Evolutionary conservation across 2,113 vertebrate genomes (phyloP).

Genomic region (Sinocyclocheilus anshuiensis): DNA sequence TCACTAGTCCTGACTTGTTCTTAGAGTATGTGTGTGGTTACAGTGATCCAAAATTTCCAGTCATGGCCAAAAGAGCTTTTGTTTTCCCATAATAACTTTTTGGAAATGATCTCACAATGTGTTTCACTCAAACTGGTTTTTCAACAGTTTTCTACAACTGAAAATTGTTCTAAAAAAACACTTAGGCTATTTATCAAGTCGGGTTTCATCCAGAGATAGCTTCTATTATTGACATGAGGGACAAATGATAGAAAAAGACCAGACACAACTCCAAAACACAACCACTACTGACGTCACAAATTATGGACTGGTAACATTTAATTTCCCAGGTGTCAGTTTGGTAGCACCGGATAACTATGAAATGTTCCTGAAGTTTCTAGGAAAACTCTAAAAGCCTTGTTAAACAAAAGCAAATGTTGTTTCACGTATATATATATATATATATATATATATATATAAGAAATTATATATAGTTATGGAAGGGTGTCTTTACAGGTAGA

Average conservation of each 20-base stretch:
- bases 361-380: not conserved
- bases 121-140: slow-evolving; percentile 6
- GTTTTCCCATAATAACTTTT: not conserved
- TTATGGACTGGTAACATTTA: slow-evolving; percentile 4
- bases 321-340: not conserved
- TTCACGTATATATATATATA: no score
- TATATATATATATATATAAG: no score
- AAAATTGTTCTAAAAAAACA: not conserved
- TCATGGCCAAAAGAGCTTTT: slow-evolving; percentile 11
- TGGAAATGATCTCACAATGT: not conserved
- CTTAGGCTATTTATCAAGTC: not conserved
- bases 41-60: slow-evolving; percentile 32
- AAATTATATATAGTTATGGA: not conserved
- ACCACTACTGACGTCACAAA: slow-evolving; percentile 15
- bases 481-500: not conserved
- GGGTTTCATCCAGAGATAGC: not conserved
- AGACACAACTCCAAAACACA: not conserved
- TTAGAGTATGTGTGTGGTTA: not conserved
- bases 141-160: not conserved
- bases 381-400: not conserved
- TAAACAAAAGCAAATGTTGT: no score
- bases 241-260: not conserved
- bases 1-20: slow-evolving; percentile 11
- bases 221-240: not conserved
- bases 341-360: not conserved